Conservation (phyloP, 2,113 vertebrate species). For the Tylochromis polylepis region DNA sequence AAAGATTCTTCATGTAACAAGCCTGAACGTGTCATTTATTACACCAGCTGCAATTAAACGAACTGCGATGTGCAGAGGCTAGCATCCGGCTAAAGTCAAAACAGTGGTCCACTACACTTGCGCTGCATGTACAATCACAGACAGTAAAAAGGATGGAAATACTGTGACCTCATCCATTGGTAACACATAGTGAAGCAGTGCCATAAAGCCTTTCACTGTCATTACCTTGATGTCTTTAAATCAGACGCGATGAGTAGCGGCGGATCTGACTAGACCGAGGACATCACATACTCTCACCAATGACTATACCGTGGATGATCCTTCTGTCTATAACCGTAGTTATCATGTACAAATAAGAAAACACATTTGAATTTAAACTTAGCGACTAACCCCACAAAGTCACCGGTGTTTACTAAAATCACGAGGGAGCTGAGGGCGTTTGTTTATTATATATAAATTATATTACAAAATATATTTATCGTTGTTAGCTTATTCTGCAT, state of each 20-base stretch:
- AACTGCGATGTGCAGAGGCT: no score
- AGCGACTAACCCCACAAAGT: background rate
- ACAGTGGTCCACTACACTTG: background rate
- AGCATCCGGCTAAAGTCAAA: no score
- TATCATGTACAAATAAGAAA: background rate
- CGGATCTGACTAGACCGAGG: background rate
- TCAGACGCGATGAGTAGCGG: background rate
- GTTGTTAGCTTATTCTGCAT: background rate
- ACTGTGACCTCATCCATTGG: background rate
- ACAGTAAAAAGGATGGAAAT: background rate
- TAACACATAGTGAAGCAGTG: background rate
- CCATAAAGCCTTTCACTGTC: background rate
- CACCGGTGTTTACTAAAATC: background rate
- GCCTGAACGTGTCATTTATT: no score
- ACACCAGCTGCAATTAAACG: no score
- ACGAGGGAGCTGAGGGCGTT: background rate
- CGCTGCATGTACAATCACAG: background rate
- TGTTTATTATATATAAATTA: background rate
- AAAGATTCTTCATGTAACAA: no score
- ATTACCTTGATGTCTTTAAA: background rate
- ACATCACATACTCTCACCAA: background rate
- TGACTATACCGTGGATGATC: background rate
- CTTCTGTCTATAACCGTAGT: accelerated
- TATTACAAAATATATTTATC: background rate
- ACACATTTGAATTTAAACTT: background rate